Base-by-base conservation (phyloP, 2,113 vertebrate species). In the Chloropsis cyanopogon region DNA sequence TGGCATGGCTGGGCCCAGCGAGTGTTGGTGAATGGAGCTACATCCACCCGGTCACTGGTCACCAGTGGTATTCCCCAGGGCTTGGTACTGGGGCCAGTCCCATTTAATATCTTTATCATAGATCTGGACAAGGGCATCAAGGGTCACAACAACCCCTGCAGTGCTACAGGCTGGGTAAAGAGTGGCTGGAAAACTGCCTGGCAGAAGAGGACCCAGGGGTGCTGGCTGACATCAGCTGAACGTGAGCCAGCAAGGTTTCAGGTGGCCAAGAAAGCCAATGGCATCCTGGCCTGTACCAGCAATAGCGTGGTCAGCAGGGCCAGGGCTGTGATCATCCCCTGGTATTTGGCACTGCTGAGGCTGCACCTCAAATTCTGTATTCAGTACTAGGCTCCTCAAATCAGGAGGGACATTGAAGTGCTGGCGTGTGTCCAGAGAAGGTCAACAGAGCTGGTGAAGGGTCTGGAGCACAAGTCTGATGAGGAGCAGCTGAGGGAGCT, bases 131-230 rank as follows among this genome's bases (percentile, higher is more conserved):
- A 46, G n/a, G 39, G 5, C 19, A 14, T 60, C 2, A 2, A 75
- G 23, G 53, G 9, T 89, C 53, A 25, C 37, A 66, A 59, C 26
- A 73, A 24, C 19, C 28, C 28, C 39, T 28, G 60, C 28, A 60
- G 24, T 3, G 5, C 69, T 59, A 15, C 23, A 39, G 33, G 19
- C 19, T 75, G 44, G 22, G 39, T 13, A 18, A 46, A 25, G 37
- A 52, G 46, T 18, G 61, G 39, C 33, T 82, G 39, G 19, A 35
- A 68, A 89, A 60, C 13, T 53, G 11, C 53, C 6, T 22, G 39
- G 24, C 5, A 29, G 46, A n/a, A 82, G 60, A 60, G 28, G 13
- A 53, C 10, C 21, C 0, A 0, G 13, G 14, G 6, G 24, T 53
- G 24, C 28, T 82, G 20, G 13, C 12, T 46, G 46, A 18, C 39